Base-by-base conservation (phyloP, 2,888 invertebrate genomes). In the Brachynemurus nebulosus region DNA sequence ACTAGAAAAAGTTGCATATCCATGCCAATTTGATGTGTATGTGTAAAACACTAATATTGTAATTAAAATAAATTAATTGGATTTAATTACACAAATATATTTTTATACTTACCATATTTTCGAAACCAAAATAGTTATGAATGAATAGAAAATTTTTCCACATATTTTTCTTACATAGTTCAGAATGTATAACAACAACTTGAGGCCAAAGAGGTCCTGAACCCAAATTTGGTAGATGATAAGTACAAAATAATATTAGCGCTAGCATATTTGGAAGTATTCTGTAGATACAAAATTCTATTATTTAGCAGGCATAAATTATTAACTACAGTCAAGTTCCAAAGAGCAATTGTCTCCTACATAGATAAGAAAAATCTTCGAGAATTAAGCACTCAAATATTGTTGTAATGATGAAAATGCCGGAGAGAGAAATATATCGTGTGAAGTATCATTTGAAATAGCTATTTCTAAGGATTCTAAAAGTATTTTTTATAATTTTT, bases 71-170 rank as follows among this genome's bases (percentile, higher is more conserved):
- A 23, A 23, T 7, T 23, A 23, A 6, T 23, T 23, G 23, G 9
- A 23, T 7, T 23, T 23, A 23, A 7, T 23, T 6, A 7, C 23
- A 6, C 23, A 23, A 23, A 23, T 7, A 42, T 20, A 16, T 11
- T 23, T 21, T 23, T 18, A 11, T 4, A 51, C 60, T 51, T 54
- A 73, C 74, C 72, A 74, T 74, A 47, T 71, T 65, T 54, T 72
- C 71, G 51, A 73, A 72, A n/a, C 72, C 72, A 49, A 70, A 72
- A 57, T 68, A 70, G 51, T 73, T 74, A 51, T 74, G 73, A 35
- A 74, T 70, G 56, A 71, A 72, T 8, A 73, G 59, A 52, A 74
- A 67, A 53, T 72, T 73, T 53, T 66, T 67, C 74, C 74, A 74
- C 71, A 72, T 71, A 51, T 70, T 67, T 52, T 64, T 65, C 52